Evolutionary conservation across 2,797 vertebrate genomes (phyloP).

Genomic region (Lateolabrax maculatus): DNA sequence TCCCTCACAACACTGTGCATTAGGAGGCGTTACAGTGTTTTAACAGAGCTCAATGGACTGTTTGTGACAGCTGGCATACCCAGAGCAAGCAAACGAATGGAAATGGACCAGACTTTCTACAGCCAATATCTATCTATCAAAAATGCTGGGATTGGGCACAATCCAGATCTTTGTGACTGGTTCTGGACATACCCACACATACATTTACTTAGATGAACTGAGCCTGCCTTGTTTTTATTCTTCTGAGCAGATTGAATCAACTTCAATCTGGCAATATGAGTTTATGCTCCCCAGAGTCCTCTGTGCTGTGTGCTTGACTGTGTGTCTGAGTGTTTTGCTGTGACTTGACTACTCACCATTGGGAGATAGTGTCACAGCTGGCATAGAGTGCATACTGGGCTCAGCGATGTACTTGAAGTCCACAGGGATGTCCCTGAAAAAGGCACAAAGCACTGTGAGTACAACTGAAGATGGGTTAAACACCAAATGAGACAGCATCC

Average conservation of each 20-base stretch:
- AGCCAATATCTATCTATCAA: background rate
- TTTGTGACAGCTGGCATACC: constrained; percentile 31
- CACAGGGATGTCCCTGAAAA: constrained; percentile 97
- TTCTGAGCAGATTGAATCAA: constrained; percentile 9
- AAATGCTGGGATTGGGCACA: background rate
- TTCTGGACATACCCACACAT: background rate
- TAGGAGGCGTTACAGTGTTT: constrained; percentile 18
- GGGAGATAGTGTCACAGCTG: constrained; percentile 97
- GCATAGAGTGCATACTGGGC: constrained; percentile 99
- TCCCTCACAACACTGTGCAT: constrained; percentile 11
- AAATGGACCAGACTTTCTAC: background rate
- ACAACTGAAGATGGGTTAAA: constrained; percentile 44
- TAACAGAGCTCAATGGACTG: constrained; percentile 18
- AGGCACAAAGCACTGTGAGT: constrained; percentile 49
- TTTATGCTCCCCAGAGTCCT: constrained; percentile 37
- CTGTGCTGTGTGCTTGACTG: constrained; percentile 6
- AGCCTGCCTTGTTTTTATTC: constrained; percentile 4
- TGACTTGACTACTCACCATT: constrained; percentile 89
- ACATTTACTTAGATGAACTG: background rate
- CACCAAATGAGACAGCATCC: constrained; percentile 17
- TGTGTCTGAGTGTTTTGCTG: constrained; percentile 19
- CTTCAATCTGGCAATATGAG: constrained; percentile 24
- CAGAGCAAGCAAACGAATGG: constrained; percentile 1
- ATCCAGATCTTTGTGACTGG: background rate
- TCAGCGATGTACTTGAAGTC: constrained; percentile 99